Evolutionary conservation across 2,113 vertebrate genomes (phyloP), one percentile per base, ranked within the genome.

Genomic region (Propithecus coquereli): DNA sequence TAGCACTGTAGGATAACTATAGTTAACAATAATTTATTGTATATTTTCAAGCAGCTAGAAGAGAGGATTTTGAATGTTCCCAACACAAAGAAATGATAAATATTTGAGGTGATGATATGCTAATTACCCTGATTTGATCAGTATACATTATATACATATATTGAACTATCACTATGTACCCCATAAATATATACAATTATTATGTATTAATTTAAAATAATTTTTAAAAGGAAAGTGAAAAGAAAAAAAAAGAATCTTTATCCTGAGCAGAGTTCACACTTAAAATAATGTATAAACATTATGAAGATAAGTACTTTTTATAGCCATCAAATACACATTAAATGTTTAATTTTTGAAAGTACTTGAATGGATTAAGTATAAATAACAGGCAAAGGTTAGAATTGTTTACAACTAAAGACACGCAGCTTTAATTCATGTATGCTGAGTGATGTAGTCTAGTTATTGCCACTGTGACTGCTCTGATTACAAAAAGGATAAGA

Each of bases 341-440:
- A 79, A 82, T 76, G 43, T 37, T 74, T 83, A 65, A 25, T 32
- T 71, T 82, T 37, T 13, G 45, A 87, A 95, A 63, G 12, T 57
- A 87, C 45, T 90, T 84, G 68, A 57, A 34, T 54, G 91, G 71
- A 88, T 91, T 71, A 43, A 91, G 87, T 77, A 87, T 70, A 71
- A 94, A 80, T 89, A 94, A 52, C 54, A 85, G 70, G 52, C 63
- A 79, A 84, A 80, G 14, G 25, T 77, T 87, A 87, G 18, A 94
- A 77, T 79, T 22, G 87, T 50, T 83, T 91, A 30, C 50, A 83
- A 73, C 37, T 91, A 74, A 87, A 70, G 32, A 52, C n/a, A 40
- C 2, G 16, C 14, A 77, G 17, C 54, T 88, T 80, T 95, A 88
- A 94, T 76, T 79, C 22, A 47, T 37, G 9, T 66, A 18, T 66